Base-by-base conservation (phyloP, 2,797 vertebrate genomes). In the Macrochelys suwanniensis region DNA sequence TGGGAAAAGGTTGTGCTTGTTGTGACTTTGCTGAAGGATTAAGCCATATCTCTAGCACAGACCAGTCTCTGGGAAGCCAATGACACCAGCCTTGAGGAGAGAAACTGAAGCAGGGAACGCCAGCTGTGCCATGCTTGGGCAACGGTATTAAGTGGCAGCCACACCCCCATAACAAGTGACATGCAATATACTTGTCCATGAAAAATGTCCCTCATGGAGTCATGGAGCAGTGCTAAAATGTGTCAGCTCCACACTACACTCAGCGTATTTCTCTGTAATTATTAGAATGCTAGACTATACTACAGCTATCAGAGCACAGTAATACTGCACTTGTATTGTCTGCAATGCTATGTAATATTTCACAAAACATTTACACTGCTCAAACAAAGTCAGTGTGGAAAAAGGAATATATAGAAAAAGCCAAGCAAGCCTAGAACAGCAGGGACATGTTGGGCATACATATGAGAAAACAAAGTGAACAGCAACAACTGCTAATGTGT, bases 271-370 rank as follows among this genome's bases (percentile, higher is more conserved):
- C 61, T 65, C 45, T 71, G 77, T 11, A 65, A 84, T 3, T 91
- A 61, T 80, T 86, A 82, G 89, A 94, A 83, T 12, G 51, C 71
- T 45, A 68, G 37, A 54, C 82, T 88, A 61, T 45, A 71, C 19
- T 71, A 11, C 5, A 71, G 82, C 37, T 57, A 90, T 19, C 37
- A 51, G 68, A 54, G 28, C 28, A 31, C 9, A 61, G 49, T 19
- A 56, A 26, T 80, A 33, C 6, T 45, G 16, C 61, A 47, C 59
- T 74, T 80, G 26, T 37, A 37, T 68, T 68, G 7, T 68, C 65
- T 21, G 68, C 79, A 76, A 25, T 80, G 12, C 17, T 85, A 85
- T 88, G 19, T 50, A 95, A 89, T 92, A 68, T 42, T 5, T 42
- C 54, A 82, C 47, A 85, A 79, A 90, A 42, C 16, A 42, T 71